Evolutionary conservation across 2,888 invertebrate genomes (phyloP), one percentile per base, ranked within the genome.

Genomic region (Drosophila cyrtoloma): DNA sequence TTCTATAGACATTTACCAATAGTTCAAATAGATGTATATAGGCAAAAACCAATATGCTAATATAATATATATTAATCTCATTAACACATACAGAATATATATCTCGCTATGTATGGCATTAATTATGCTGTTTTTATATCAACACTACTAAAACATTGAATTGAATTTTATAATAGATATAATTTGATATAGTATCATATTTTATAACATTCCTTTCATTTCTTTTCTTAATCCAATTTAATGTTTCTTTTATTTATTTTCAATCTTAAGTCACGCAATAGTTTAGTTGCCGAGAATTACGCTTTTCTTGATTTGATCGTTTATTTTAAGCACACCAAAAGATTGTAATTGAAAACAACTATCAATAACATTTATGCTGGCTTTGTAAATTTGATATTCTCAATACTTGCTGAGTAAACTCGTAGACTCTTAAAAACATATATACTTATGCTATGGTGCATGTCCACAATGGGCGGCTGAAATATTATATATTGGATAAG

Each of bases 201-300:
- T 37, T 32, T 50, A 50, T 53, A 53, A 62, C 35, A 30, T 44
- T 35, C 3, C 14, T 55, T 61, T 26, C 4, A 47, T 53, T n/a
- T 3, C 4, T 39, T 58, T 64, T 66, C 68, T 37, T 33, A 77
- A 71, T 56, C 33, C 64, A 64, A 12, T n/a, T n/a, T 1, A n/a
- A 42, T 42, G 44, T 77, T 64, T 69, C 77, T 63, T 71, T 79
- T 51, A 53, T 66, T 66, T 71, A 57, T 51, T 62, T 79, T 32
- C 75, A 59, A 52, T 60, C 47, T 76, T 14, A 39, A 30, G 26
- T 32, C 52, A 71, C 26, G 50, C 47, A 60, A 55, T 37, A 61
- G n/a, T 55, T 55, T 39, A 16, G 14, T 50, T 56, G 56, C 10
- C 28, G n/a, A 14, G 5, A 55, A 33, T 28, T 30, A 19, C 14